phyloP scores from a whole-genome alignment of 2,888 invertebrate genomes.

The Leuctra nigra region DNA sequence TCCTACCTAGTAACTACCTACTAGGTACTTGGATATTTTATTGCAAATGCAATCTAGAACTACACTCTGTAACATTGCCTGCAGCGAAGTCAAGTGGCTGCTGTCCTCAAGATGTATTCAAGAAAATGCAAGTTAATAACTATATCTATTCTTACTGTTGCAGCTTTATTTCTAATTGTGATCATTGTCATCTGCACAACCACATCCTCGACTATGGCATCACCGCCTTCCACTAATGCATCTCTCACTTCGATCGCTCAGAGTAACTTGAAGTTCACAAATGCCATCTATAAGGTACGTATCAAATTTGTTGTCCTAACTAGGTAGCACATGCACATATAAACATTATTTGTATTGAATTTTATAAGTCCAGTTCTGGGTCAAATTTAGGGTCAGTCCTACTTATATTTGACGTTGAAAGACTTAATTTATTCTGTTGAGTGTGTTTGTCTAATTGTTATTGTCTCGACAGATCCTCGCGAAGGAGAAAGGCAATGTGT shows the following conservation, averaged over 20 bases:
- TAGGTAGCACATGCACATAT: background rate
- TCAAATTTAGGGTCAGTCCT: no score
- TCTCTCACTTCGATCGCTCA: constrained; percentile 18
- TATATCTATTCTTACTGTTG: background rate
- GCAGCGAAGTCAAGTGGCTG: no score
- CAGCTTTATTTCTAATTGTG: constrained; percentile 14
- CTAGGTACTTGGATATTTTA: no score
- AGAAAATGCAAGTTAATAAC: no score
- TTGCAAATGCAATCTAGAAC: no score
- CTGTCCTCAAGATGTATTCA: no score
- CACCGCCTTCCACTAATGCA: no score
- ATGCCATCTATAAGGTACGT: constrained; percentile 21
- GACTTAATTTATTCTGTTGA: background rate
- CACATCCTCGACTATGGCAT: no score
- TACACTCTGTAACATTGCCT: no score
- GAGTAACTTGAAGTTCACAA: constrained; percentile 30
- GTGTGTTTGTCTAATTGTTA: background rate
- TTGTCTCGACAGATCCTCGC: constrained; percentile 16
- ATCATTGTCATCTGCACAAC: constrained; percentile 2
- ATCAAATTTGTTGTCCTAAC: background rate
- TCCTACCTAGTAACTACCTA: no score
- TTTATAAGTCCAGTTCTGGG: no score
- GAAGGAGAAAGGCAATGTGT: constrained; percentile 36
- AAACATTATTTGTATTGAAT: background rate
- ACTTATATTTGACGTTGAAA: background rate